A percentile compares a stretch with the other conserved stretches of the same genome.
Evolutionary conservation across 92 coral and sea anemone species (phyloP).

Genomic region (Zoanthus solanderi): DNA sequence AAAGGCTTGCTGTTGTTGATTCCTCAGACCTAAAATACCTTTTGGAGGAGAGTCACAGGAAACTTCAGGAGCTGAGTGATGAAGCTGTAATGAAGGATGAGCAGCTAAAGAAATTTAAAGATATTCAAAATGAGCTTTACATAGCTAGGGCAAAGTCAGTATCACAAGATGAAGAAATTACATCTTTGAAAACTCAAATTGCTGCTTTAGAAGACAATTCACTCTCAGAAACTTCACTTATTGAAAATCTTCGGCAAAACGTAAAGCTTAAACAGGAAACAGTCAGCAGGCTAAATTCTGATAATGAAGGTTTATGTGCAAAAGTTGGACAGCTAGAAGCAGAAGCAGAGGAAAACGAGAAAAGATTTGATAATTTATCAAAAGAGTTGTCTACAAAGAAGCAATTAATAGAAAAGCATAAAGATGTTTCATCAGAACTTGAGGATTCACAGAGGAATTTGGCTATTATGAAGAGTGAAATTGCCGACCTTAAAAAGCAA

Average conservation of each 20-base stretch:
- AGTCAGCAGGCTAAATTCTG: constrained; percentile 80
- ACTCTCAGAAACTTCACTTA: constrained; percentile 82
- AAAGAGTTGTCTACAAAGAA: constrained; percentile 61
- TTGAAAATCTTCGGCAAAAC: constrained; percentile 85
- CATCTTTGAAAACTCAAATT: constrained; percentile 65
- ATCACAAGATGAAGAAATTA: constrained; percentile 74
- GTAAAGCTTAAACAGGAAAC: constrained; percentile 84
- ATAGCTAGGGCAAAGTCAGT: constrained; percentile 72
- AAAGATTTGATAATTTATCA: constrained; percentile 68
- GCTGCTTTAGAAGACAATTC: constrained; percentile 85
- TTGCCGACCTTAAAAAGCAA: constrained; percentile 61
- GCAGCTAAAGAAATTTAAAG: constrained; percentile 69
- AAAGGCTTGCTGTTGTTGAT: constrained; percentile 70
- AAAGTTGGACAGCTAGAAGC: constrained; percentile 71
- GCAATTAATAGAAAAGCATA: constrained; percentile 62
- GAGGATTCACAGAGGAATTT: constrained; percentile 59
- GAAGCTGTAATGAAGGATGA: constrained; percentile 66
- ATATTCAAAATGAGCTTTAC: constrained; percentile 78
- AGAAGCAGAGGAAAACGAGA: constrained; percentile 76
- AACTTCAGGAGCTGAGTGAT: constrained; percentile 71
- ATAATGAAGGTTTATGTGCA: constrained; percentile 81
- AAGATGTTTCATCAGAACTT: constrained; percentile 50
- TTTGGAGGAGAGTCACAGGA: constrained; percentile 82
- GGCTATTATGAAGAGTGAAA: constrained; percentile 66
- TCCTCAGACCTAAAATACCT: constrained; percentile 77